Evolutionary conservation across 2,113 vertebrate genomes (phyloP).

Genomic region (Blennius ocellaris): DNA sequence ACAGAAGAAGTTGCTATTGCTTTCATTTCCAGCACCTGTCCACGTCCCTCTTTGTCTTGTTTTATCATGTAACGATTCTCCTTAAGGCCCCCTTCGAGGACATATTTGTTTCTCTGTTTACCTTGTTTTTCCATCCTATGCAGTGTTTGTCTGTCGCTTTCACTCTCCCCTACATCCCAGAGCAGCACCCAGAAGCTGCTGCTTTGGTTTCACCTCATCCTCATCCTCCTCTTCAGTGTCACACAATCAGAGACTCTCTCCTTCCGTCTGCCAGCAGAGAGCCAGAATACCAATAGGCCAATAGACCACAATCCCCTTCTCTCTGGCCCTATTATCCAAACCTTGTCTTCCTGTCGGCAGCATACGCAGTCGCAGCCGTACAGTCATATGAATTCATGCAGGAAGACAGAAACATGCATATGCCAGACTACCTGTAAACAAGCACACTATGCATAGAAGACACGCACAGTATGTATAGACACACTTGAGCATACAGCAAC

Average conservation of each 20-base stretch:
- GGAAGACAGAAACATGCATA: background rate
- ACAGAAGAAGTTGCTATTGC: no score
- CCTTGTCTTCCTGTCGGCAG: conserved; percentile 15
- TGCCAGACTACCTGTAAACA: no score
- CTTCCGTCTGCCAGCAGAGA: conserved; percentile 28
- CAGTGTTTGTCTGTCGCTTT: background rate
- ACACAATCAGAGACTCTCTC: conserved; percentile 40
- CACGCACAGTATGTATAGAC: no score
- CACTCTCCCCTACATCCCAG: background rate
- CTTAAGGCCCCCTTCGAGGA: no score
- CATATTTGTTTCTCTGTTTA: no score
- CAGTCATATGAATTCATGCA: conserved; percentile 17
- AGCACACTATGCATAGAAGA: no score
- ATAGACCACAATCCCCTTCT: conserved; percentile 10
- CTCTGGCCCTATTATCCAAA: conserved; percentile 31
- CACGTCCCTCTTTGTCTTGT: no score
- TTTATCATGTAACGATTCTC: no score
- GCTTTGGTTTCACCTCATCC: conserved; percentile 17
- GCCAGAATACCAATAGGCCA: conserved; percentile 50
- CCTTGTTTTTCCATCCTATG: no score
- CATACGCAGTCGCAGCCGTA: background rate
- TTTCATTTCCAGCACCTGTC: no score
- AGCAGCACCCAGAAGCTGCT: background rate
- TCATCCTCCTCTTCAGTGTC: conserved; percentile 8
- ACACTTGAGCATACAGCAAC: no score